These are phyloP conservation scores for Cichlasoma orientale DNA, from an alignment of 2,797 vertebrate genomes.

Conservation along the genomic window DNA sequence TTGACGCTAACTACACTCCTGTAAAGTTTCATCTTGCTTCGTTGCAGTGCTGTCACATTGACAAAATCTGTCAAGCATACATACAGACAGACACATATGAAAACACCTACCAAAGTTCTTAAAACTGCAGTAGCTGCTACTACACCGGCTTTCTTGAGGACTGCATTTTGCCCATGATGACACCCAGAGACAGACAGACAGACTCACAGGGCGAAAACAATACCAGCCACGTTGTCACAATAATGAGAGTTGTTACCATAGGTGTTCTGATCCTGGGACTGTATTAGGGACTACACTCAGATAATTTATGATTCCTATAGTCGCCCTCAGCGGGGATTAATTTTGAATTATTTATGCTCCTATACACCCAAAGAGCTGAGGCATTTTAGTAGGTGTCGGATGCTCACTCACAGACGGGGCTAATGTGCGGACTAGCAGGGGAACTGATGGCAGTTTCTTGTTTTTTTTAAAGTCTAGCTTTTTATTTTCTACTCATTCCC, in stretches of 20 bases:
- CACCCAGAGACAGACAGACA: not conserved
- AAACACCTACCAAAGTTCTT: constrained; percentile 13
- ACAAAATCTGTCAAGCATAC: not conserved
- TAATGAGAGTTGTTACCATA: constrained; percentile 97
- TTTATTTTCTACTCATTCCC: constrained; percentile 89
- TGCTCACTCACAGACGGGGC: constrained; percentile 90
- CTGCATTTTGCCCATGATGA: not conserved
- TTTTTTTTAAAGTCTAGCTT: constrained; percentile 97
- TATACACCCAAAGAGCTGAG: constrained; percentile 93
- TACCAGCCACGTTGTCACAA: not conserved
- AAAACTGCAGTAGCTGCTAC: constrained; percentile 42
- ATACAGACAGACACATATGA: not conserved
- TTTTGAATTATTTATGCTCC: constrained; percentile 99
- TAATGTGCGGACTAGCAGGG: constrained; percentile 88
- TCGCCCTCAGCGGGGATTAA: constrained; percentile 96
- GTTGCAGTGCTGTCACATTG: constrained; percentile 13
- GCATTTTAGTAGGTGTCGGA: constrained; percentile 98
- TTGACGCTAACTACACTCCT: not conserved
- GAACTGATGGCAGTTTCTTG: constrained; percentile 96
- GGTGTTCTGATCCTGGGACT: constrained; percentile 87
- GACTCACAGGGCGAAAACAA: constrained; percentile 81
- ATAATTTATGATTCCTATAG: constrained; percentile 98
- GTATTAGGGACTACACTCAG: constrained; percentile 91
- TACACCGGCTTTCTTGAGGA: not conserved
- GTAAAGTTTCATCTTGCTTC: not conserved